Evolutionary conservation across 2,113 vertebrate species (phyloP).

Genomic region (Nerophis lumbriciformis): DNA sequence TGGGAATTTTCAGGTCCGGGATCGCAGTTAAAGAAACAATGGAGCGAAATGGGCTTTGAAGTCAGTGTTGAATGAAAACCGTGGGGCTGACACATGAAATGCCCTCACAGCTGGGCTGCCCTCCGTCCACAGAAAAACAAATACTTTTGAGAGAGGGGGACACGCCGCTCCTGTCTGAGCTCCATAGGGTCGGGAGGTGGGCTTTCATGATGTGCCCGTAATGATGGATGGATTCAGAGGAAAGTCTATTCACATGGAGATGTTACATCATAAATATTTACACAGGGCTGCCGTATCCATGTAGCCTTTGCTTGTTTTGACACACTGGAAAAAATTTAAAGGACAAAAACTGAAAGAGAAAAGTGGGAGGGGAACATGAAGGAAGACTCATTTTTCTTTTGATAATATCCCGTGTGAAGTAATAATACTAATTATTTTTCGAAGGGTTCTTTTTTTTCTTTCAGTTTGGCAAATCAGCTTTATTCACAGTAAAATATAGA

Average conservation of each 20-base stretch:
- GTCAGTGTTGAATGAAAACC: conserved; percentile 80
- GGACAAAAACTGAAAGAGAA: conserved; percentile 50
- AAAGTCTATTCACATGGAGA: conserved; percentile 84
- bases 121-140: conserved; percentile 92
- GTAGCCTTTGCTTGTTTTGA: conserved; percentile 77
- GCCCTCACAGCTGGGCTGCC: conserved; percentile 77
- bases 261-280: conserved; percentile 96
- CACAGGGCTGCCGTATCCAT: conserved; percentile 90
- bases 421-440: conserved; percentile 33
- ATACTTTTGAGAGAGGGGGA: conserved; percentile 89
- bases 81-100: conserved; percentile 78
- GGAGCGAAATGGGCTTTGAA: conserved; percentile 88
- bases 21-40: conserved; percentile 89
- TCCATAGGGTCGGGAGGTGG: conserved; percentile 75
- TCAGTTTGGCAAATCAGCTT: conserved; percentile 42
- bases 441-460: conserved; percentile 38
- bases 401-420: conserved; percentile 22
- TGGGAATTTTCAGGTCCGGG: conserved; percentile 89
- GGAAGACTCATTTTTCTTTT: conserved; percentile 33
- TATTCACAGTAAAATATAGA: conserved; percentile 31
- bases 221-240: conserved; percentile 93
- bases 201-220: conserved; percentile 79
- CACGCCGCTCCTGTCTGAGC: conserved; percentile 84
- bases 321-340: conserved; percentile 68
- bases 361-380: conserved; percentile 36